phyloP scores from a whole-genome alignment of 2,888 invertebrate species.

The Crossocerus cetratus region DNA sequence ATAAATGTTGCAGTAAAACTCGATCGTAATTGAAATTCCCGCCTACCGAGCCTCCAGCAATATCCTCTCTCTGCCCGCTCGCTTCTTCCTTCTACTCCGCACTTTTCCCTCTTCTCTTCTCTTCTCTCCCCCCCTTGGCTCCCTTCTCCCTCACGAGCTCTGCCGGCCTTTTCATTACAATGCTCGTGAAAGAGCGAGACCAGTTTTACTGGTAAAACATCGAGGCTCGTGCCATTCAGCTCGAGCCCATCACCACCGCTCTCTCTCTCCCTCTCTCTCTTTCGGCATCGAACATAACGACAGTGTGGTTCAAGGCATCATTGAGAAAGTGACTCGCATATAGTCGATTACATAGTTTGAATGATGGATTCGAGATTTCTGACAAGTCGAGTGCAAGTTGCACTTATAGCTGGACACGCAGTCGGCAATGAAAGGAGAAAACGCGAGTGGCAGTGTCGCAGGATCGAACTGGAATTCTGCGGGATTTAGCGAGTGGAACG shows the following conservation, averaged over 20 bases:
- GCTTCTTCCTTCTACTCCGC: conserved; percentile 11
- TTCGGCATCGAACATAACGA: too few species aligned
- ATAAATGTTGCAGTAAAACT: conserved; percentile 22
- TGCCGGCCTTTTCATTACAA: neutral
- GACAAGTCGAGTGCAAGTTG: too few species aligned
- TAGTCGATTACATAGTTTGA: too few species aligned
- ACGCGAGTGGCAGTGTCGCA: too few species aligned
- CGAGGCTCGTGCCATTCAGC: conserved; percentile 7
- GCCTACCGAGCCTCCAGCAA: conserved; percentile 14
- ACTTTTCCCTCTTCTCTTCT: conserved; percentile 11
- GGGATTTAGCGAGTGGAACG: too few species aligned
- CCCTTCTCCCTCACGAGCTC: neutral
- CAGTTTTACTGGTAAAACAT: conserved; percentile 15
- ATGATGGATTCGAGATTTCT: too few species aligned
- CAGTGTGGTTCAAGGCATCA: too few species aligned
- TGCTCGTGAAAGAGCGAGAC: neutral
- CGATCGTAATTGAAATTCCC: conserved; percentile 26
- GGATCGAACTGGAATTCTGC: too few species aligned
- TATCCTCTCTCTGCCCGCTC: neutral
- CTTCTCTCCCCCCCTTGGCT: neutral
- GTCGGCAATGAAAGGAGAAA: too few species aligned
- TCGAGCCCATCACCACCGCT: conserved; percentile 15
- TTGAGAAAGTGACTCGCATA: too few species aligned
- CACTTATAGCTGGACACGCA: too few species aligned
- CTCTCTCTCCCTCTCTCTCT: too few species aligned